A percentile compares a stretch with the other conserved stretches of the same genome.
Evolutionary conservation across 1,140 invertebrate species (phyloP).

Genomic region (Telenomus remus): DNA sequence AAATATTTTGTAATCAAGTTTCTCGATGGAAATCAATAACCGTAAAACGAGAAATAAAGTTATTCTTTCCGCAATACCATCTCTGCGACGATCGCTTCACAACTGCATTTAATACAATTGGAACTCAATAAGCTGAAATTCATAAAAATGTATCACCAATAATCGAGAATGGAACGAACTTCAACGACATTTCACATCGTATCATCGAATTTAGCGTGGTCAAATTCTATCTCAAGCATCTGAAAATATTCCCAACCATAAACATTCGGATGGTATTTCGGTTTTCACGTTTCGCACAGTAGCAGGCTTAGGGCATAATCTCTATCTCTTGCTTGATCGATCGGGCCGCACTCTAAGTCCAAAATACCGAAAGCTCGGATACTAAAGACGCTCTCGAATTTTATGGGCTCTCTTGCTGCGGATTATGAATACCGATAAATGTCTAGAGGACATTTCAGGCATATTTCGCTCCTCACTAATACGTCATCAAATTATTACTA

Average conservation of each 20-base stretch:
- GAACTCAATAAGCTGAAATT: constrained; percentile 2
- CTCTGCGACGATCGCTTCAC: not conserved
- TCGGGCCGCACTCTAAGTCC: constrained; percentile 42
- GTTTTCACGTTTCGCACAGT: constrained; percentile 33
- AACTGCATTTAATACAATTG: constrained; percentile 2
- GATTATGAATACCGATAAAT: constrained; percentile 58
- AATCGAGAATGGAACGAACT: constrained; percentile 11
- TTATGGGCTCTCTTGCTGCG: constrained; percentile 35
- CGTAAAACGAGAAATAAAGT: too few relatives aligned
- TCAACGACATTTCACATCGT: not conserved
- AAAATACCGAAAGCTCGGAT: constrained; percentile 50
- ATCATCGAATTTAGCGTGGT: constrained; percentile 27
- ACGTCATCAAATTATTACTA: constrained; percentile 33
- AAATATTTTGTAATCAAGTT: too few relatives aligned
- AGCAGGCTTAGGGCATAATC: constrained; percentile 42
- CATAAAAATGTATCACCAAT: constrained; percentile 7
- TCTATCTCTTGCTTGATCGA: constrained; percentile 50
- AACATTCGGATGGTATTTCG: constrained; percentile 46
- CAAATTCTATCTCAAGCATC: constrained; percentile 25
- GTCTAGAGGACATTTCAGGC: constrained; percentile 36
- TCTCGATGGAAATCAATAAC: too few relatives aligned
- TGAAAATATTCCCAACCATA: constrained; percentile 31
- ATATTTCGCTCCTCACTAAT: constrained; percentile 29
- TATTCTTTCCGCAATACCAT: too few relatives aligned
- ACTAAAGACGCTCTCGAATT: constrained; percentile 45